Evolutionary conservation across 2,113 vertebrate species (phyloP), one percentile per base, ranked within the genome.

Genomic region (Chauna torquata): DNA sequence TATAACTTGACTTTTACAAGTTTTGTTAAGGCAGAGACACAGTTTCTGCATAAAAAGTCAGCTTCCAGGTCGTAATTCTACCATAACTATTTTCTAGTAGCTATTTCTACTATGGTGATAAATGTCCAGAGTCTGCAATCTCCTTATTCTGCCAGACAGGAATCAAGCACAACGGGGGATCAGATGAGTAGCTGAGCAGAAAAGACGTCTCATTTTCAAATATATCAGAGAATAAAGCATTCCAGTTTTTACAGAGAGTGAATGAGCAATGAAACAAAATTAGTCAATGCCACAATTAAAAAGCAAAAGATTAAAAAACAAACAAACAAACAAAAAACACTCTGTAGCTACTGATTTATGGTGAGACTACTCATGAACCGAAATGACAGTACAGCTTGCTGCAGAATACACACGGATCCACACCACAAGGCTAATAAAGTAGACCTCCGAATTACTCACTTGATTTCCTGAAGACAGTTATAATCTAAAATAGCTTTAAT

Each of bases 401-500:
- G 40, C 15, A 83, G 40, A 47, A 49, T 17, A 90, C 49, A 61
- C 24, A 74, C 28, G 58, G 47, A 95, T 49, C 28, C 66, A 82
- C 6, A 49, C 42, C 52, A 40, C 62, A 55, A 69, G 11, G 32
- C 12, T 58, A 69, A 61, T 69, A 94, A 55, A 3, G 9, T 12
- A 93, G 30, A 92, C 17, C 27, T 74, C 40, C 69, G 71, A 68
- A 82, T 77, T 70, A 87, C 18, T 77, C 36, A 32, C 55, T 89
- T 83, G 34, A 90, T 80, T 91, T 78, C 50, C 27, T 77, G 47
- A 74, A 92, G 52, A 90, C 83, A 95, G 49, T 78, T 92, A 82
- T 42, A 66, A 86, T 70, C 57, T 87, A 83, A 96, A 96, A 94
- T 19, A 94, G 74, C 40, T 93, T 79, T 87, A 95, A 97, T 95